A percentile compares a stretch with the other conserved stretches of the same genome.
Conservation (phyloP, 2,113 vertebrate genomes). For the Bostrychus sinensis region DNA sequence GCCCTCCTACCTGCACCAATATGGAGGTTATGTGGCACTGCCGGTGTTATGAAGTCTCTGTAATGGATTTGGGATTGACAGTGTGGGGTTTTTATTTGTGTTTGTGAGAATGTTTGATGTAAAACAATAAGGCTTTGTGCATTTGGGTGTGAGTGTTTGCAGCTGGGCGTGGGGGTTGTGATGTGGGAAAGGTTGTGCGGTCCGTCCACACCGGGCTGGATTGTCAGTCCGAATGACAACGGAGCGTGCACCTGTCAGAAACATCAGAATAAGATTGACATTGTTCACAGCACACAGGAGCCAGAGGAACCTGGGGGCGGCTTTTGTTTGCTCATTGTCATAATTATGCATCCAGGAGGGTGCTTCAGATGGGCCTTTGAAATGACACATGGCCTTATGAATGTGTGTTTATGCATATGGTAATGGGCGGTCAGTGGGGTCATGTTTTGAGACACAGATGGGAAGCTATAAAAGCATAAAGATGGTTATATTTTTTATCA, state of each 20-base stretch:
- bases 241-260: conserved; percentile 22
- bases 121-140: conserved; percentile 26
- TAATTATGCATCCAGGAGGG: conserved; percentile 8
- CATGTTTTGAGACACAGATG: not conserved
- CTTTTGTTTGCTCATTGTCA: conserved; percentile 16
- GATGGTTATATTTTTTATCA: too few relatives aligned
- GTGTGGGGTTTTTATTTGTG: not conserved
- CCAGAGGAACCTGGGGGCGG: not conserved
- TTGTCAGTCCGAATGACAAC: conserved; percentile 39
- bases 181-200: conserved; percentile 36
- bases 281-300: conserved; percentile 12
- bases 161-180: conserved; percentile 30
- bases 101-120: conserved; percentile 9
- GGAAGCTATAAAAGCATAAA: not conserved
- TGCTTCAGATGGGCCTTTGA: not conserved
- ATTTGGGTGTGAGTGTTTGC: conserved; percentile 1
- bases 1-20: conserved; percentile 38
- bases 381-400: not conserved
- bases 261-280: conserved; percentile 26
- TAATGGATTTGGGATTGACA: conserved; percentile 38
- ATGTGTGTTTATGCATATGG: not conserved
- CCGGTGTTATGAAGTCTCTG: conserved; percentile 23
- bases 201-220: conserved; percentile 7
- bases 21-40: conserved; percentile 41
- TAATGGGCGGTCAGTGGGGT: not conserved